These are phyloP conservation scores for Lottia scabra DNA, from an alignment of 2,888 invertebrate species.

Conservation along the genomic window DNA sequence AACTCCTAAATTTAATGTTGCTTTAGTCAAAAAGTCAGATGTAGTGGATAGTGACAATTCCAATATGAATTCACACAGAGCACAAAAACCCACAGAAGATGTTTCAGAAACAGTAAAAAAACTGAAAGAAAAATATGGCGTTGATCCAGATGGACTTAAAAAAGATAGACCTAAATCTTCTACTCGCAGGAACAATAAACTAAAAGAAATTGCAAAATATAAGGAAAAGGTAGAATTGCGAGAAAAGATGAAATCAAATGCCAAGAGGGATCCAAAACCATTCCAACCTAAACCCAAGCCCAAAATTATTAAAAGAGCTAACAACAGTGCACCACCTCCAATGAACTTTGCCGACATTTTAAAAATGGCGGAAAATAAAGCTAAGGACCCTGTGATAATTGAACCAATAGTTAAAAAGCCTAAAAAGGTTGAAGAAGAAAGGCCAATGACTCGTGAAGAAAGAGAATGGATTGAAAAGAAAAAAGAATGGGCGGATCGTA, in stretches of 20 bases:
- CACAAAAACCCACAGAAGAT: not conserved
- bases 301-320: not conserved
- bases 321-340: constrained; percentile 36
- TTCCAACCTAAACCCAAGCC: constrained; percentile 7
- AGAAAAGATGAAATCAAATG: constrained; percentile 11
- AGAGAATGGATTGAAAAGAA: constrained; percentile 41
- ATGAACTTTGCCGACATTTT: constrained; percentile 50
- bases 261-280: constrained; percentile 1
- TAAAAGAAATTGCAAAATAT: constrained; percentile 2
- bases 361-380: constrained; percentile 49
- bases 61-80: not conserved
- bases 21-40: not conserved
- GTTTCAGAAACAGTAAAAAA: not conserved
- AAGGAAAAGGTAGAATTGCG: constrained; percentile 5
- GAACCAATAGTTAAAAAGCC: constrained; percentile 1
- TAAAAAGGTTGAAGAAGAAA: constrained; percentile 34
- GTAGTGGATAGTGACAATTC: not conserved
- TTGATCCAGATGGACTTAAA: not conserved
- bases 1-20: not conserved
- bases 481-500: constrained; percentile 28
- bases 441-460: constrained; percentile 55
- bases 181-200: not conserved
- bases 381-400: constrained; percentile 36
- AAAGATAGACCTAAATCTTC: too few species aligned
- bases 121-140: not conserved